A percentile compares a stretch with the other conserved stretches of the same genome.
phyloP scores from a whole-genome alignment of 2,797 vertebrate species.

The Brachyrhaphis roseni region DNA sequence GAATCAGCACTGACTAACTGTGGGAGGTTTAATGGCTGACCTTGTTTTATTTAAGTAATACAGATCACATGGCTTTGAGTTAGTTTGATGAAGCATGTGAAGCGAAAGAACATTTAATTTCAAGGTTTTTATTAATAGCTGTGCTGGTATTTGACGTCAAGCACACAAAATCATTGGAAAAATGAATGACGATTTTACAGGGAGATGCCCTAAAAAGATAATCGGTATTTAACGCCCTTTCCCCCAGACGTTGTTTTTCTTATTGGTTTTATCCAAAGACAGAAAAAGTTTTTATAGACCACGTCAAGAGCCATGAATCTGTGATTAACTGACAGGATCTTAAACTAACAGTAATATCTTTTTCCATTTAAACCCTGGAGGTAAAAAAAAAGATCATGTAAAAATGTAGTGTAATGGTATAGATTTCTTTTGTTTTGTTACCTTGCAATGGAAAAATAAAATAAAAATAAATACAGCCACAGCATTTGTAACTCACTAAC shows the following conservation, averaged over 20 bases:
- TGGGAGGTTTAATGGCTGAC: slow-evolving; percentile 11
- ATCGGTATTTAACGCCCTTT: slow-evolving; percentile 19
- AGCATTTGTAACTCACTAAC: slow-evolving; percentile 69
- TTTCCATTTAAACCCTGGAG: too few relatives aligned
- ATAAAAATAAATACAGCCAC: background rate
- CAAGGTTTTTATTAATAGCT: slow-evolving; percentile 31
- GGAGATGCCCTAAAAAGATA: slow-evolving; percentile 25
- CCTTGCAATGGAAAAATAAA: background rate
- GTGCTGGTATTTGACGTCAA: background rate
- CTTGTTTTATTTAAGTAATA: slow-evolving; percentile 19
- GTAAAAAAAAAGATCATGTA: background rate
- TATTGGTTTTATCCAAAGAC: background rate
- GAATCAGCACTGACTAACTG: slow-evolving; percentile 28
- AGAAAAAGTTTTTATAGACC: slow-evolving; percentile 9
- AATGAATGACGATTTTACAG: background rate
- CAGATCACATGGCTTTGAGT: slow-evolving; percentile 17
- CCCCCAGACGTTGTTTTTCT: background rate
- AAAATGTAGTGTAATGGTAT: background rate
- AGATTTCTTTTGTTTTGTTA: background rate
- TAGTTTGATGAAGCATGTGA: slow-evolving; percentile 20
- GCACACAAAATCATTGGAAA: slow-evolving; percentile 8
- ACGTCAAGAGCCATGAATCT: background rate
- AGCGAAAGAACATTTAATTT: slow-evolving; percentile 52
- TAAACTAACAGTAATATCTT: background rate
- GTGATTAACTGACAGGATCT: background rate